These are phyloP conservation scores for Caradrina clavipalpis DNA, from an alignment of 2,888 invertebrate genomes.

Conservation along the genomic window DNA sequence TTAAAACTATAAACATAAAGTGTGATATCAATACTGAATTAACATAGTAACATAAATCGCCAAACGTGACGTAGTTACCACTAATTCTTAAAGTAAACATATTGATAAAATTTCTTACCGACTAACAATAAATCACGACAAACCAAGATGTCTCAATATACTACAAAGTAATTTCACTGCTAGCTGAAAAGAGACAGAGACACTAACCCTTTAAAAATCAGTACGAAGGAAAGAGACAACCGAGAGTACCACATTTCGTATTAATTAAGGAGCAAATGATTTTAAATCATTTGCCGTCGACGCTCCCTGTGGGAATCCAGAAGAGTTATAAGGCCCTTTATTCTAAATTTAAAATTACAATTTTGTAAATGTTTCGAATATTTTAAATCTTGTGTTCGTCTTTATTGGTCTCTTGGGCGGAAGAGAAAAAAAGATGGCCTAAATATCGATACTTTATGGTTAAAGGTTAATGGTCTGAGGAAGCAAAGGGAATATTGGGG, in stretches of 20 bases:
- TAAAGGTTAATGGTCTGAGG: constrained; percentile 35
- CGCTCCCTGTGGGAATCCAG: constrained; percentile 89
- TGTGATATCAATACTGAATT: constrained; percentile 82
- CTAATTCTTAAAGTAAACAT: constrained; percentile 90
- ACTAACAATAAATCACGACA: constrained; percentile 84
- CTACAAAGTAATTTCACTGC: constrained; percentile 79
- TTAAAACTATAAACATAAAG: constrained; percentile 70
- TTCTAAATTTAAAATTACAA: constrained; percentile 91
- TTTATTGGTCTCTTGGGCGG: constrained; percentile 81
- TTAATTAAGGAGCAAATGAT: constrained; percentile 87
- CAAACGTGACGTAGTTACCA: constrained; percentile 80
- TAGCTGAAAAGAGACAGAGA: constrained; percentile 70
- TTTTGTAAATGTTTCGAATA: constrained; percentile 87
- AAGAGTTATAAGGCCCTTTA: constrained; percentile 90
- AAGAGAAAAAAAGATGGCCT: constrained; percentile 63
- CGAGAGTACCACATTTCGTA: constrained; percentile 76
- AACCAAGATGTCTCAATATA: constrained; percentile 88
- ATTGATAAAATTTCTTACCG: constrained; percentile 86
- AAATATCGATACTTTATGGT: constrained; percentile 61
- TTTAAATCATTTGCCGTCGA: constrained; percentile 89
- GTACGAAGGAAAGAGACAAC: constrained; percentile 75
- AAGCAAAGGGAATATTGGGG: not conserved
- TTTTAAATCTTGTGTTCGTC: constrained; percentile 77
- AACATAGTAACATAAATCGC: constrained; percentile 83
- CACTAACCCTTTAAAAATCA: constrained; percentile 47